Evolutionary conservation across 2,113 vertebrate genomes (phyloP).

Genomic region (Phycodurus eques): DNA sequence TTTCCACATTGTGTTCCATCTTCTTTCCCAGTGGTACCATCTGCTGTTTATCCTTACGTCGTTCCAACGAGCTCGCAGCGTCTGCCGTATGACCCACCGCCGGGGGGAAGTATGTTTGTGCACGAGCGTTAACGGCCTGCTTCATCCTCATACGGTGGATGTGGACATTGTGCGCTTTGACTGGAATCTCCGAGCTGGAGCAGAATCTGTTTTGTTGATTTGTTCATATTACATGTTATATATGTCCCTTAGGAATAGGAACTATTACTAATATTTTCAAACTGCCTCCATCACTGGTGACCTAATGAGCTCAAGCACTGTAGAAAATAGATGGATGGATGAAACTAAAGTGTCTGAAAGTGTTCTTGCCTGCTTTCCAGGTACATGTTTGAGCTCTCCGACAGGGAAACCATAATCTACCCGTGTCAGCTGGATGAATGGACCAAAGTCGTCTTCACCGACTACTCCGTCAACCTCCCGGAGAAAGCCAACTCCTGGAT

Average conservation of each 20-base stretch:
- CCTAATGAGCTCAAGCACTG: background rate
- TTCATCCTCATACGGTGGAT: conserved; percentile 19
- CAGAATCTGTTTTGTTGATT: background rate
- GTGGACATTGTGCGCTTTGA: background rate
- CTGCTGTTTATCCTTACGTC: conserved; percentile 73
- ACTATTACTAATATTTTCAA: background rate
- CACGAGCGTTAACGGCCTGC: conserved; percentile 20
- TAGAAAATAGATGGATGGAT: too few species aligned
- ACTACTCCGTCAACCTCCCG: conserved; percentile 75
- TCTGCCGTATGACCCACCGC: conserved; percentile 63
- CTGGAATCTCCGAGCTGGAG: background rate
- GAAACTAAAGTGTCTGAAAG: background rate
- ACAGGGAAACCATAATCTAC: conserved; percentile 69
- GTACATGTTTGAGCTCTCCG: conserved; percentile 78
- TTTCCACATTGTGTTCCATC: conserved; percentile 71
- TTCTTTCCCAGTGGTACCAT: conserved; percentile 74
- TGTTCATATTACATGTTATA: background rate
- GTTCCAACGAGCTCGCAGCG: conserved; percentile 60
- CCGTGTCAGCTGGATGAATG: conserved; percentile 82
- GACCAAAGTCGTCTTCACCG: conserved; percentile 75
- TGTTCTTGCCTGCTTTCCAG: conserved; percentile 57
- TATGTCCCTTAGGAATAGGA: background rate
- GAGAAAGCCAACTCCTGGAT: conserved; percentile 80
- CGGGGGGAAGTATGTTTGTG: conserved; percentile 47
- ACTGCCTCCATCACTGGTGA: background rate